A percentile compares a stretch with the other conserved stretches of the same genome.
Conservation (phyloP, 37 sponge, comb jelly and placozoan genomes). For the Oscarella lobularis region DNA sequence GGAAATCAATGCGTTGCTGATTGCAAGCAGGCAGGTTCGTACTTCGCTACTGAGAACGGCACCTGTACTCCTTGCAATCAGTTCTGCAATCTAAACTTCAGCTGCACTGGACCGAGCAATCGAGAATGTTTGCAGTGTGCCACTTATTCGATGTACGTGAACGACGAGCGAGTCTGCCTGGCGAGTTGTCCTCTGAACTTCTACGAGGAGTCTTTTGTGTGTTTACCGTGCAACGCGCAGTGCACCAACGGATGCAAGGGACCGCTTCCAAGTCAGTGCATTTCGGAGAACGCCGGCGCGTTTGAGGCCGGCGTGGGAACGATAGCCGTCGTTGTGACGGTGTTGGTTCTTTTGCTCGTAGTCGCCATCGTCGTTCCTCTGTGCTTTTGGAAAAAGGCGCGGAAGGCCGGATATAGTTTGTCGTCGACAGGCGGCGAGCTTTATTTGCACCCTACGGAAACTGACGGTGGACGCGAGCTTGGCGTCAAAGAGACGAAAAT, state of each 20-base stretch:
- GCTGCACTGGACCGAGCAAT: constrained; percentile 38
- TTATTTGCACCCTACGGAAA: not conserved
- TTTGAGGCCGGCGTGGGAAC: constrained; percentile 46
- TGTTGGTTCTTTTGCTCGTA: constrained; percentile 17
- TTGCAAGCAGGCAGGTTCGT: not conserved
- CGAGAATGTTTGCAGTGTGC: constrained; percentile 38
- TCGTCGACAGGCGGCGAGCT: not conserved
- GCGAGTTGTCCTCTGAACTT: constrained; percentile 23
- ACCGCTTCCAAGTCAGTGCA: constrained; percentile 15
- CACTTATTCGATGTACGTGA: not conserved
- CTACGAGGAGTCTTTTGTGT: constrained; percentile 7
- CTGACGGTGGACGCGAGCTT: not conserved
- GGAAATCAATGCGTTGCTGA: not conserved
- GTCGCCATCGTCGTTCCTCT: constrained; percentile 10
- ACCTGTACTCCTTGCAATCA: constrained; percentile 29
- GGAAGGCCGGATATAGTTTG: not conserved
- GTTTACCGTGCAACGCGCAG: constrained; percentile 25
- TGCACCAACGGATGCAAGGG: constrained; percentile 51
- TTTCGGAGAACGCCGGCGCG: not conserved
- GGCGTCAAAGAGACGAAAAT: not conserved
- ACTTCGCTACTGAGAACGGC: not conserved
- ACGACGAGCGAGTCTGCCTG: not conserved
- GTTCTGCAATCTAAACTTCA: constrained; percentile 20
- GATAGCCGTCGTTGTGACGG: constrained; percentile 16
- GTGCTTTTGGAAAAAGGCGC: not conserved